A percentile compares a stretch with the other conserved stretches of the same genome.
Evolutionary conservation across 2,113 vertebrate species (phyloP).

Genomic region (Chitala chitala): DNA sequence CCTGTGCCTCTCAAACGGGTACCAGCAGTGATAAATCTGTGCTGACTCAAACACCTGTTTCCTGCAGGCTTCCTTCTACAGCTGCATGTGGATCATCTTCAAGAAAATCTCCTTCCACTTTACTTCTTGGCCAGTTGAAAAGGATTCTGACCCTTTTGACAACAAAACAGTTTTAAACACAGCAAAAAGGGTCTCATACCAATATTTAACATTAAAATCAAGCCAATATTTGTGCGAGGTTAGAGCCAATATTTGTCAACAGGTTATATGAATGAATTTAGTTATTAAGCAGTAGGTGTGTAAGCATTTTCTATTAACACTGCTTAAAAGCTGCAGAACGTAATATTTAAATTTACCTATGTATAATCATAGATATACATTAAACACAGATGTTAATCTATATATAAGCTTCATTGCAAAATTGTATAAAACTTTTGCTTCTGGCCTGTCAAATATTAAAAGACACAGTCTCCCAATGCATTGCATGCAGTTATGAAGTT

Average conservation of each 20-base stretch:
- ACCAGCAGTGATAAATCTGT: conserved; percentile 29
- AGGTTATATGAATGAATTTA: not conserved
- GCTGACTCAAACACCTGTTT: conserved; percentile 48
- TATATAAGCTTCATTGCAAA: conserved; percentile 9
- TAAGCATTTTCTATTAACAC: not conserved
- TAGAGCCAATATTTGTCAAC: conserved; percentile 2
- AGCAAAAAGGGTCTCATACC: too few species aligned
- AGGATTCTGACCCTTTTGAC: conserved; percentile 67
- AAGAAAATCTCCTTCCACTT: conserved; percentile 26
- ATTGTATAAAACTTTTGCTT: not conserved
- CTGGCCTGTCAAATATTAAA: too few species aligned
- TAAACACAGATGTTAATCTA: not conserved
- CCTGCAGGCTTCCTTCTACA: conserved; percentile 49
- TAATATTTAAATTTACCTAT: not conserved
- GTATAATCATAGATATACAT: too few species aligned
- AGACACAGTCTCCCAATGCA: not conserved
- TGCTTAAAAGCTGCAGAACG: not conserved
- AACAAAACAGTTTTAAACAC: conserved; percentile 24
- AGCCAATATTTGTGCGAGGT: not conserved
- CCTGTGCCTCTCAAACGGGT: conserved; percentile 9
- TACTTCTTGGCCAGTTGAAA: conserved; percentile 73
- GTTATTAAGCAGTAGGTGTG: not conserved
- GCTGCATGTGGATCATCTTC: conserved; percentile 29
- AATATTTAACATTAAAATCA: not conserved
- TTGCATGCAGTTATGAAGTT: conserved; percentile 26